phyloP scores from a whole-genome alignment of 2,797 vertebrate genomes.

The Sebastes cheni region DNA sequence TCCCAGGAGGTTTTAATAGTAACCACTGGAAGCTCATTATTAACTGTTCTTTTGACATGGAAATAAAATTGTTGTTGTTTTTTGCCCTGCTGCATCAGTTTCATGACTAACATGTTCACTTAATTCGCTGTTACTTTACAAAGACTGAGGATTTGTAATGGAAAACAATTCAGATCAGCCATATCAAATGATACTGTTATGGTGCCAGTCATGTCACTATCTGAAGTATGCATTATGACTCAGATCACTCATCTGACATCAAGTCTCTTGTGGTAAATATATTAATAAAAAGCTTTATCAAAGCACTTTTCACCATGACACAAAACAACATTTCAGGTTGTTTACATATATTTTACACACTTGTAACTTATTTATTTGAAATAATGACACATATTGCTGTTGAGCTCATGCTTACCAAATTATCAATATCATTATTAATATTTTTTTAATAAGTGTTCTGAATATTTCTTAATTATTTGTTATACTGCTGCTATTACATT shows the following conservation, averaged over 20 bases:
- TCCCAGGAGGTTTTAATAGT: constrained; percentile 39
- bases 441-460: no score
- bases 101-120: constrained; percentile 12
- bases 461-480: neutral
- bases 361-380: neutral
- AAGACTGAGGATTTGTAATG: neutral
- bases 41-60: constrained; percentile 21
- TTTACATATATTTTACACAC: neutral
- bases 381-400: no score
- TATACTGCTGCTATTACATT: neutral
- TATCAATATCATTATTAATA: no score
- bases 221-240: neutral
- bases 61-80: neutral
- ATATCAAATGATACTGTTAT: neutral
- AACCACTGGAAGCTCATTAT: constrained; percentile 53
- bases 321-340: neutral
- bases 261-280: neutral
- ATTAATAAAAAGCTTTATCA: neutral
- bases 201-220: neutral
- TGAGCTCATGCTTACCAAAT: no score
- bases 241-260: constrained; percentile 1
- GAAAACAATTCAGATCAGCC: neutral
- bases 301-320: neutral
- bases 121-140: neutral
- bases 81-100: neutral